Conservation (phyloP, 92 coral and sea anemone genomes). For the Paramuricea clavata region DNA sequence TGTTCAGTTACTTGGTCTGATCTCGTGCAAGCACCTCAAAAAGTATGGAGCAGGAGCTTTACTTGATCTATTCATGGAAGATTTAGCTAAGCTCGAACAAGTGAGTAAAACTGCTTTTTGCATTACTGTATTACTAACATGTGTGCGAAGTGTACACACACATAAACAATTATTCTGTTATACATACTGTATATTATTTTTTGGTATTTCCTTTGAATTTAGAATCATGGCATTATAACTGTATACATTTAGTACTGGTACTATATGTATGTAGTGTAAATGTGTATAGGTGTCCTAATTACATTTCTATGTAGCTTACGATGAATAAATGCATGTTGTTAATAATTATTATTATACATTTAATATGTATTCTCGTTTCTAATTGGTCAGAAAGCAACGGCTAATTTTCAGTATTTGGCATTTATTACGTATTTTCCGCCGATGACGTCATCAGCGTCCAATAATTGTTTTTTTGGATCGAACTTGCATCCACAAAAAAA, state of each 20-base stretch:
- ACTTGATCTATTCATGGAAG: conserved; percentile 16
- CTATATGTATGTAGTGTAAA: neutral
- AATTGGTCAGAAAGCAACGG: too few species aligned
- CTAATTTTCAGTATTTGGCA: too few species aligned
- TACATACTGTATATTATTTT: too few species aligned
- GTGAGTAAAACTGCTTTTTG: conserved; percentile 39
- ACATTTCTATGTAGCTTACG: neutral
- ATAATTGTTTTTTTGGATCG: too few species aligned
- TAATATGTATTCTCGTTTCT: too few species aligned
- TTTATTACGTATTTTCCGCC: too few species aligned
- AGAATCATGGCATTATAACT: neutral
- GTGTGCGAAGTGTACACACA: neutral
- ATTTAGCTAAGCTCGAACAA: conserved; percentile 23
- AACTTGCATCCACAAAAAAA: too few species aligned
- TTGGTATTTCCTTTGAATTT: neutral
- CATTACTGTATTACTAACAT: neutral
- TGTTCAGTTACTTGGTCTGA: conserved; percentile 33
- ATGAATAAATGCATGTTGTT: neutral
- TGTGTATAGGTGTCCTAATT: neutral
- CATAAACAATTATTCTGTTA: too few species aligned
- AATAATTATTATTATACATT: too few species aligned
- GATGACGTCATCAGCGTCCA: too few species aligned
- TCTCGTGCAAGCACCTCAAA: conserved; percentile 12
- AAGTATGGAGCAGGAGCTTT: conserved; percentile 24
- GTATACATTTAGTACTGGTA: neutral